A percentile compares a stretch with the other conserved stretches of the same genome.
These are phyloP conservation scores for Calosoma granatense DNA, from an alignment of 1,140 invertebrate species.

Conservation along the genomic window DNA sequence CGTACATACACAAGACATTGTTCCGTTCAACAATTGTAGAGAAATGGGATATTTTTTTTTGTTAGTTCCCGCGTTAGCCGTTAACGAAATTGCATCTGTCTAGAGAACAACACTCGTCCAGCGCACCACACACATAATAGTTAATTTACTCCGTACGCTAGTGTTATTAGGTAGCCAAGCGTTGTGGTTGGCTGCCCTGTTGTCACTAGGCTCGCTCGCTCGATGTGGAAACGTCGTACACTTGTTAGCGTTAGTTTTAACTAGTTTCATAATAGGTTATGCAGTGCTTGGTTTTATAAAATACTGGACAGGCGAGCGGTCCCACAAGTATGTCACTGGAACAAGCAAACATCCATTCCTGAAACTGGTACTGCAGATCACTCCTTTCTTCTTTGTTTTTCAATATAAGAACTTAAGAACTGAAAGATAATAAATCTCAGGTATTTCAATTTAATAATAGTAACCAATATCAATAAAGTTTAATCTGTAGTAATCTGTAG, in stretches of 20 bases:
- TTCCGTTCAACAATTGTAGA: background rate
- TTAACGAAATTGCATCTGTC: slow-evolving; percentile 3
- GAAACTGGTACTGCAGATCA: too few species aligned
- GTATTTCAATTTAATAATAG: too few species aligned
- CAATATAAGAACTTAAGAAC: too few species aligned
- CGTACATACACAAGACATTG: background rate
- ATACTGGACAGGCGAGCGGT: too few species aligned
- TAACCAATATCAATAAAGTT: too few species aligned
- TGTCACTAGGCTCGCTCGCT: background rate
- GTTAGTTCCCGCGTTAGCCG: background rate
- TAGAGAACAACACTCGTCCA: background rate
- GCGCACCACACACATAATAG: background rate
- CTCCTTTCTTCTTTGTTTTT: too few species aligned
- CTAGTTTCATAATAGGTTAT: too few species aligned
- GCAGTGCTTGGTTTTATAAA: too few species aligned
- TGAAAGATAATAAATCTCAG: too few species aligned
- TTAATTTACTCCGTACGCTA: background rate
- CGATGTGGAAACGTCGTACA: background rate
- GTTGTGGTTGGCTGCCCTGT: background rate
- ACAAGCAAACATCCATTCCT: too few species aligned
- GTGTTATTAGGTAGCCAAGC: background rate
- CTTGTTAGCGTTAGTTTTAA: background rate
- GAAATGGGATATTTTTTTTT: background rate
- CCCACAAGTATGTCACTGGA: too few species aligned
- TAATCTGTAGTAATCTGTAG: too few species aligned